Evolutionary conservation across 2,797 vertebrate genomes (phyloP).

Genomic region (Chelmon rostratus): DNA sequence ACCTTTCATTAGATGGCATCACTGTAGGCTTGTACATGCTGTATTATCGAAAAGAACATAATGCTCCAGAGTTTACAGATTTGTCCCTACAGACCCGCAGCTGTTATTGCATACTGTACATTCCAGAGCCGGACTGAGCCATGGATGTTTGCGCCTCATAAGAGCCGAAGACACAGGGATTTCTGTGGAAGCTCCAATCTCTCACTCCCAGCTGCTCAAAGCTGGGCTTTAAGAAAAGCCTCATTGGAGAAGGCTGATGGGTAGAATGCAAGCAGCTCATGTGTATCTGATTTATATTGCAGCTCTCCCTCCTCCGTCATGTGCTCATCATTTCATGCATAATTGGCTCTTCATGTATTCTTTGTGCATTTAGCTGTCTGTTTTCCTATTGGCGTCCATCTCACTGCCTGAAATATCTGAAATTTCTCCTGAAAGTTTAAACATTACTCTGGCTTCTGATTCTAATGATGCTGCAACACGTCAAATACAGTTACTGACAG

Average conservation of each 20-base stretch:
- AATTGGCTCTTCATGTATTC: constrained; percentile 43
- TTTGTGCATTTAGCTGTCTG: constrained; percentile 12
- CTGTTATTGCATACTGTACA: constrained; percentile 52
- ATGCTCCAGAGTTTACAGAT: constrained; percentile 28
- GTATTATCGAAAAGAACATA: constrained; percentile 21
- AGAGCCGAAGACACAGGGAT: constrained; percentile 64
- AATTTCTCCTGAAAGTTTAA: background rate
- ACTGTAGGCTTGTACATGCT: background rate
- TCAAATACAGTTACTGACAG: background rate
- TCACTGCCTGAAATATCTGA: background rate
- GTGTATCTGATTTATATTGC: constrained; percentile 56
- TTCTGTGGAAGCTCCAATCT: constrained; percentile 65
- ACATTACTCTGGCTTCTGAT: constrained; percentile 12
- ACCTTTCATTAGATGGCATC: constrained; percentile 7
- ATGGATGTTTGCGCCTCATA: constrained; percentile 51
- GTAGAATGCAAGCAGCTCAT: constrained; percentile 55
- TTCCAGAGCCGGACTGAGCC: constrained; percentile 56
- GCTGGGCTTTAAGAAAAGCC: constrained; percentile 54
- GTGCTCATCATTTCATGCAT: constrained; percentile 38
- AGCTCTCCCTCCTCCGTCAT: constrained; percentile 26
- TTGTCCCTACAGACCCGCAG: constrained; percentile 44
- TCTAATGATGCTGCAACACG: background rate
- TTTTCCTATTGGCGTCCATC: constrained; percentile 9
- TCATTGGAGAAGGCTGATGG: constrained; percentile 52
- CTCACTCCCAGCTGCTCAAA: constrained; percentile 63